Evolutionary conservation across 2,888 invertebrate species (phyloP), one percentile per base, ranked within the genome.

Genomic region (Eristalis tenax): DNA sequence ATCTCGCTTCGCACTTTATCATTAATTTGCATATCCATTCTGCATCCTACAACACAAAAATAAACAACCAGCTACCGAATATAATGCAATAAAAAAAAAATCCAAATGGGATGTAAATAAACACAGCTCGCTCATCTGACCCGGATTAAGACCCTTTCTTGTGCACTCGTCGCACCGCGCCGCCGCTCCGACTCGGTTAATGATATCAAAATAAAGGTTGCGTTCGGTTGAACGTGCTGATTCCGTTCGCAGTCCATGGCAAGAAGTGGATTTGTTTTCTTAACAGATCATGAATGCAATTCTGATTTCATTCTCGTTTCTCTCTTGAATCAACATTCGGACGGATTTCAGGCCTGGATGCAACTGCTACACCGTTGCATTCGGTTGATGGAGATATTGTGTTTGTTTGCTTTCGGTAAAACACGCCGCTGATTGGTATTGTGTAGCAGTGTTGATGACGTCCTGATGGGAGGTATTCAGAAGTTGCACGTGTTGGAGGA

Each of bases 101-200:
- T 56, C 56, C 56, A 65, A 75, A 65, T 43, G 61, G 32, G 35
- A 61, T 63, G 68, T 43, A 77, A 77, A 77, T 61, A 77, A 68
- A 50, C 23, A 26, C 23, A 61, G 38, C 23, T 59, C 61, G 32
- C 50, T 50, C 50, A 50, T 35, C 68, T 68, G 76, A 75, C 75
- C 75, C 76, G 68, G 68, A 63, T 69, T 77, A 35, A 65, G 65
- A 38, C 50, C 50, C 50, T 50, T 18, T 18, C 18, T 5, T 18
- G 8, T 18, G 50, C 50, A 18, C 8, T 43, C n/a, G n/a, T n/a
- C 43, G 43, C 43, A 15, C 1, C 32, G 10, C 1, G 10, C 1
- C 43, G 43, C 43, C 18, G 8, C 50, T 18, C n/a, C 50, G 50
- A 8, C 18, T 50, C 50, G 50, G 50, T 50, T 50, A 50, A 50